Conservation (phyloP, 2,888 invertebrate species). For the Chydorus sphaericus region DNA sequence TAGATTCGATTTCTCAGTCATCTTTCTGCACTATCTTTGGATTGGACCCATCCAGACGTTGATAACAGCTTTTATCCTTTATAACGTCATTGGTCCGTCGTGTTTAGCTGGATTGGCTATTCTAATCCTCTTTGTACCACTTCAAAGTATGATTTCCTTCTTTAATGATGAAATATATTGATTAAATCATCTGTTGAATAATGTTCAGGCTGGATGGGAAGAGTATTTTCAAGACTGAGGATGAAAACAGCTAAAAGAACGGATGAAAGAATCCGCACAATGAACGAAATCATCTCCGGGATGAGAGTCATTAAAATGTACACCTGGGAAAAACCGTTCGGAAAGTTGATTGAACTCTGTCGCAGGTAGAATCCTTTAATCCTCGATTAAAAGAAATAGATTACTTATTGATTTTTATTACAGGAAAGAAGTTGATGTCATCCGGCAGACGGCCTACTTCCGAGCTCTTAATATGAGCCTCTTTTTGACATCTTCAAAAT, state of each 20-base stretch:
- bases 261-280: slow-evolving; percentile 35
- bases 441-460: slow-evolving; percentile 22
- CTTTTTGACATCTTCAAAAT: slow-evolving; percentile 32
- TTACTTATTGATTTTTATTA: slow-evolving; percentile 16
- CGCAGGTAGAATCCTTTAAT: slow-evolving; percentile 3
- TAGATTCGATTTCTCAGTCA: slow-evolving; percentile 72
- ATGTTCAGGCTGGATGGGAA: slow-evolving; percentile 27
- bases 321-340: slow-evolving; percentile 39
- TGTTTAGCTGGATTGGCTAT: slow-evolving; percentile 61
- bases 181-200: too few relatives aligned
- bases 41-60: slow-evolving; percentile 71
- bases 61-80: slow-evolving; percentile 65
- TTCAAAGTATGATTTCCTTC: slow-evolving; percentile 50
- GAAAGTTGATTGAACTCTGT: slow-evolving; percentile 23
- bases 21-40: slow-evolving; percentile 9
- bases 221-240: slow-evolving; percentile 28
- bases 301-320: slow-evolving; percentile 42
- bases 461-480: slow-evolving; percentile 30
- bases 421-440: slow-evolving; percentile 30
- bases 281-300: slow-evolving; percentile 38
- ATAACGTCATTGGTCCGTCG: slow-evolving; percentile 51
- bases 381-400: neutral
- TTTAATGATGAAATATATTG: too few relatives aligned
- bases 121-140: slow-evolving; percentile 62
- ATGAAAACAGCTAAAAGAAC: slow-evolving; percentile 33